Evolutionary conservation across 1,140 invertebrate species (phyloP).

Genomic region (Camponotus pennsylvanicus): DNA sequence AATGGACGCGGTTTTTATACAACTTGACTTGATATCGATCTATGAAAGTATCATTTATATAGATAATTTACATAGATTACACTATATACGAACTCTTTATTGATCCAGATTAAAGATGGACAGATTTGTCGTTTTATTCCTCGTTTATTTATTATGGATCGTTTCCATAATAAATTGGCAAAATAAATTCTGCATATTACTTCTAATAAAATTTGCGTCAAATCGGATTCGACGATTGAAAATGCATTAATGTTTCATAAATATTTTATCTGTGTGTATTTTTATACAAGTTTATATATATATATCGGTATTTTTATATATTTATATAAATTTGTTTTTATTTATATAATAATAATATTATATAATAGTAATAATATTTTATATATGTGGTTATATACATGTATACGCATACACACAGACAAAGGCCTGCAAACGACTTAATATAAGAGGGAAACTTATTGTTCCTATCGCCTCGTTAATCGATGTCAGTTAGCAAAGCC

Average conservation of each 20-base stretch:
- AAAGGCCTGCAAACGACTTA: constrained; percentile 18
- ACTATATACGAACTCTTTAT: neutral
- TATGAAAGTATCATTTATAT: constrained; percentile 47
- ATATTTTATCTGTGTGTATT: neutral
- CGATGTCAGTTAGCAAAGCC: constrained; percentile 44
- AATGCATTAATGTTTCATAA: neutral
- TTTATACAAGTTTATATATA: neutral
- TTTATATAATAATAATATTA: too few relatives aligned
- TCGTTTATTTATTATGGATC: neutral
- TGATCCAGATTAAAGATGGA: neutral
- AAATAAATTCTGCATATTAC: constrained; percentile 12
- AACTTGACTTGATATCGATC: constrained; percentile 54
- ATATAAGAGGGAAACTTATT: constrained; percentile 44
- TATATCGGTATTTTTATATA: neutral
- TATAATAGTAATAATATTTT: neutral
- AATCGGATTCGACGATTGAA: neutral
- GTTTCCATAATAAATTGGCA: constrained; percentile 5
- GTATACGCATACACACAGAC: neutral
- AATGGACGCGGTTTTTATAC: constrained; percentile 42
- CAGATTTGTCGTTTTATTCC: neutral
- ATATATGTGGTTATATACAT: neutral
- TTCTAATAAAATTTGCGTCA: neutral
- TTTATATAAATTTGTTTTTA: neutral
- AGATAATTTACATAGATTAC: constrained; percentile 15
- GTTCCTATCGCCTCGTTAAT: constrained; percentile 44